phyloP scores from a whole-genome alignment of 2,888 invertebrate genomes.

The Platycheirus albimanus region DNA sequence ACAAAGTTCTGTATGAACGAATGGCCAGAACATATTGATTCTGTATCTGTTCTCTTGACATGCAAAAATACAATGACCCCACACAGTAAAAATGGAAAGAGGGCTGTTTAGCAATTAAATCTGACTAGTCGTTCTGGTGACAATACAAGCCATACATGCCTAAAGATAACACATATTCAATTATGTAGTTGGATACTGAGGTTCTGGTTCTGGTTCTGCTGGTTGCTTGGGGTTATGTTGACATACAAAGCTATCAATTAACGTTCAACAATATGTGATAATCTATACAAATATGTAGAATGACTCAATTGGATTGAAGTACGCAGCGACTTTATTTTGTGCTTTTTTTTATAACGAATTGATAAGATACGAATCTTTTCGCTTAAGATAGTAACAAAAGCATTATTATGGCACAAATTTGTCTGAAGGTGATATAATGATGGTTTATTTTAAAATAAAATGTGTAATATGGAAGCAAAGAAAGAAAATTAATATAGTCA shows the following conservation, averaged over 20 bases:
- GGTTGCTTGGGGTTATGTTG: slow-evolving; percentile 23
- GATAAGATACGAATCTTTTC: slow-evolving; percentile 20
- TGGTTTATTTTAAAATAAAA: too few relatives aligned
- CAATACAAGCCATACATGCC: too few relatives aligned
- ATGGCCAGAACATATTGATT: slow-evolving; percentile 6
- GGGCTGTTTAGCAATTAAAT: slow-evolving; percentile 14
- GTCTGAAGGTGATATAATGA: too few relatives aligned
- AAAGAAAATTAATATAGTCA: too few relatives aligned
- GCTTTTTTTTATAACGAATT: slow-evolving; percentile 2
- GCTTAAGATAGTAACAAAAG: background rate
- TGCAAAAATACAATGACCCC: background rate
- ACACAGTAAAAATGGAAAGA: background rate
- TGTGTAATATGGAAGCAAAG: too few relatives aligned
- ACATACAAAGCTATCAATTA: slow-evolving; percentile 20
- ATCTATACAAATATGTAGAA: slow-evolving; percentile 26
- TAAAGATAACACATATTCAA: background rate
- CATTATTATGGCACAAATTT: too few relatives aligned
- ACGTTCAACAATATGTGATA: slow-evolving; percentile 3
- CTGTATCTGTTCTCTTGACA: background rate
- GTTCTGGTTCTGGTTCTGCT: background rate
- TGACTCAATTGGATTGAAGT: slow-evolving; percentile 23
- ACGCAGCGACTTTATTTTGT: slow-evolving; percentile 1
- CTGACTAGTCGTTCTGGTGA: background rate
- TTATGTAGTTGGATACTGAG: slow-evolving; percentile 4
- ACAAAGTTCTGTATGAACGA: too few relatives aligned